phyloP scores from a whole-genome alignment of 2,113 vertebrate genomes.

The Caranx ignobilis region DNA sequence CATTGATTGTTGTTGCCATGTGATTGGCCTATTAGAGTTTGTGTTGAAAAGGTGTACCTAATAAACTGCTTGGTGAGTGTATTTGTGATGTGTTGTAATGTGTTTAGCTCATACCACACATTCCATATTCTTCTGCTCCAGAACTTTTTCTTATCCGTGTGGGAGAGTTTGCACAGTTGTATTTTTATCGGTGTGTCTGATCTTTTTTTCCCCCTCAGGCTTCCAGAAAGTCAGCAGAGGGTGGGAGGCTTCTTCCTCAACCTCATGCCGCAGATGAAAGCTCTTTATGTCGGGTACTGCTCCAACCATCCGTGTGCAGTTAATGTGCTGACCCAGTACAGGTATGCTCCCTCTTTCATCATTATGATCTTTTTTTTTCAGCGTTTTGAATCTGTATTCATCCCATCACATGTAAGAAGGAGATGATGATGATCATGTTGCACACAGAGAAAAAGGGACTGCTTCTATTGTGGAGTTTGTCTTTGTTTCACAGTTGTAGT shows the following conservation, averaged over 20 bases:
- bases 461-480: background rate
- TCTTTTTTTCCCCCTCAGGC: conserved; percentile 77
- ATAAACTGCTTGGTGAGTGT: too few species aligned
- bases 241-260: conserved; percentile 96
- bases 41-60: too few species aligned
- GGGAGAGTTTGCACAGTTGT: background rate
- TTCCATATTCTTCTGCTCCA: background rate
- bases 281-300: conserved; percentile 92
- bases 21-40: too few species aligned
- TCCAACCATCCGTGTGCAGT: conserved; percentile 98
- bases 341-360: conserved; percentile 79
- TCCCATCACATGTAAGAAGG: background rate
- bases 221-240: conserved; percentile 94
- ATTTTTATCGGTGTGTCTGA: background rate
- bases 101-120: background rate
- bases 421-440: background rate
- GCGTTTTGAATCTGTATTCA: background rate
- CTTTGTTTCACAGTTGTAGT: conserved; percentile 6
- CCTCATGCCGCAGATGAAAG: conserved; percentile 95
- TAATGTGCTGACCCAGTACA: conserved; percentile 94
- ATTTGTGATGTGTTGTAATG: background rate
- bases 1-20: too few species aligned
- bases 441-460: background rate
- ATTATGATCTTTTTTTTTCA: background rate
- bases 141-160: background rate